Evolutionary conservation across 2,113 vertebrate genomes (phyloP), one percentile per base, ranked within the genome.

Genomic region (Xiphophorus hellerii): DNA sequence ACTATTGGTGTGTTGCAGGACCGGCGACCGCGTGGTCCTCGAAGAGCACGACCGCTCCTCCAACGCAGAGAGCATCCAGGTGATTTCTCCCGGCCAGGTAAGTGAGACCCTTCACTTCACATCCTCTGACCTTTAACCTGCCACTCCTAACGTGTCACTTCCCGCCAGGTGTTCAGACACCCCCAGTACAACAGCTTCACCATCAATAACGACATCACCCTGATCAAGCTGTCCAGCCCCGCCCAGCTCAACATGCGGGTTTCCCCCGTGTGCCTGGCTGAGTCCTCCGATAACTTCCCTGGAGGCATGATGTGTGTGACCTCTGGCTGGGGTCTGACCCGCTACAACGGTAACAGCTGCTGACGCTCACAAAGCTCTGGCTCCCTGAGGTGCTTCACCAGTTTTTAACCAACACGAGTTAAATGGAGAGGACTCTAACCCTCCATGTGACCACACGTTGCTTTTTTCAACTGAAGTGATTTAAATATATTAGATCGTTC

Each of bases 21-120:
- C 92, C 14, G 92, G 93, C 4, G 89, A 98, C 73, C 37, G 58
- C 0, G 96, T 97, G 69, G 81, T 97, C 22, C 88, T 93, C n/a
- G 96, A 96, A 0, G 95, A 96, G 37, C 96, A 96, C 31, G 77
- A 97, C 82, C 95, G 95, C 69, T 75, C 84, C 1, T 91, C 90
- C 2, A 73, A 78, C 0, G 51, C 77, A 0, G 87, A 95, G 78
- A 1, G 73, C 1, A 51, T 95, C 84, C 96, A 97, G 92, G 85
- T 84, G 66, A 91, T 97, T 83, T 28, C 0, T 1, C 85, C 97
- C 0, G 83, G 84, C 44, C 37, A 94, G 95, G 97, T 97, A 81
- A 4, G 87, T 51, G 11, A 73, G 11, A 5, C 22, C 10, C 11
- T 2, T 1, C 3, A 0, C n/a, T 0, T 4, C 1, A 2, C 29